Evolutionary conservation across 2,113 vertebrate species (phyloP).

Genomic region (Tragelaphus scriptus): DNA sequence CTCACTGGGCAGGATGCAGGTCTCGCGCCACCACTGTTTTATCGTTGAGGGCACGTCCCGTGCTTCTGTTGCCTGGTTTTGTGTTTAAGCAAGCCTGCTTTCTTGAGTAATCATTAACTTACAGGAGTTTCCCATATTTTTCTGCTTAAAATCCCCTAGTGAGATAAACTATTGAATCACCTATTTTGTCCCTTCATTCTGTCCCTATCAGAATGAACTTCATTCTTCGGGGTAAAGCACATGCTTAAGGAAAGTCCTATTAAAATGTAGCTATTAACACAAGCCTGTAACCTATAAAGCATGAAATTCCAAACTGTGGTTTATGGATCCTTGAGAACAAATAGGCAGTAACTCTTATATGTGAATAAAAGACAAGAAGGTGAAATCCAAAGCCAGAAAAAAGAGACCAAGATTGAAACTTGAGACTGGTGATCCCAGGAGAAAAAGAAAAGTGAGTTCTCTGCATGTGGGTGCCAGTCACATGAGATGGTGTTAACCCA

Average conservation of each 20-base stretch:
- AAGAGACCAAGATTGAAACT: neutral
- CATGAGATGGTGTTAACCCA: neutral
- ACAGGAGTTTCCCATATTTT: neutral
- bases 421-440: neutral
- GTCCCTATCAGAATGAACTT: neutral
- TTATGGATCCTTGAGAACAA: neutral
- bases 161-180: neutral
- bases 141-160: neutral
- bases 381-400: neutral
- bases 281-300: neutral
- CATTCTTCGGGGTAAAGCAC: neutral
- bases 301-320: neutral
- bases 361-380: neutral
- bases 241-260: neutral
- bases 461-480: accelerated
- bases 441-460: neutral
- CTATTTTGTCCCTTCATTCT: neutral
- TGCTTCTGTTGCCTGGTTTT: neutral
- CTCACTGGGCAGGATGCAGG: neutral
- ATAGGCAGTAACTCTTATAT: neutral
- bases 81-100: neutral
- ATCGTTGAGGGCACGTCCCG: accelerated
- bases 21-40: neutral
- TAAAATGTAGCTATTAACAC: neutral
- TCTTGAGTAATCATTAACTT: neutral